These are phyloP conservation scores for Ceratosolen solmsi DNA, from an alignment of 1,140 invertebrate species.

Conservation along the genomic window DNA sequence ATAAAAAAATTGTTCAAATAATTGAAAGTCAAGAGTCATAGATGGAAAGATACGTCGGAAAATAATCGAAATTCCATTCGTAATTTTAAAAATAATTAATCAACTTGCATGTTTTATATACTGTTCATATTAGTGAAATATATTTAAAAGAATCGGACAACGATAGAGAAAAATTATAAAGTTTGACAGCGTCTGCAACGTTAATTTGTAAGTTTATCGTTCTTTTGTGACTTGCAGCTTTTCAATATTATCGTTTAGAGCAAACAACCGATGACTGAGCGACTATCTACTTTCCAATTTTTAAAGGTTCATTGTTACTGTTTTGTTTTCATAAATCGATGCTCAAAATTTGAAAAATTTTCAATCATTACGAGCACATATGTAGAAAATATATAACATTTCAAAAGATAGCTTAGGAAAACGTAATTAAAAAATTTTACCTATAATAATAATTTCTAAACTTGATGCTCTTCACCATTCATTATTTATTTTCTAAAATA, in stretches of 20 bases:
- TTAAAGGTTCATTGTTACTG: conserved; percentile 8
- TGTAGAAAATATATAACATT: background rate
- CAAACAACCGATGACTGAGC: conserved; percentile 43
- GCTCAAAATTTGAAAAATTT: conserved; percentile 1
- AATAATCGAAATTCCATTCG: conserved; percentile 40
- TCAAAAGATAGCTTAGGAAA: background rate
- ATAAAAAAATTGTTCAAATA: background rate
- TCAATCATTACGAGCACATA: background rate
- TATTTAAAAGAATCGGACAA: conserved; percentile 28
- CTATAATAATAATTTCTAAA: too few species aligned
- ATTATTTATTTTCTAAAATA: too few species aligned
- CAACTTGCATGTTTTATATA: conserved; percentile 29
- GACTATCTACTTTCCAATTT: conserved; percentile 28
- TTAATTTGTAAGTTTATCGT: conserved; percentile 33
- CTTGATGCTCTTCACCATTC: too few species aligned
- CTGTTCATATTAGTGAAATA: conserved; percentile 25
- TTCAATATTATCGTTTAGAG: conserved; percentile 27
- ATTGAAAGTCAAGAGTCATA: conserved; percentile 44
- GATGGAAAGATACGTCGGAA: conserved; percentile 42
- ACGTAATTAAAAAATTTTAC: background rate
- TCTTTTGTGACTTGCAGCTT: conserved; percentile 49
- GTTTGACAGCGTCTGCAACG: conserved; percentile 48
- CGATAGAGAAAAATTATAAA: conserved; percentile 49
- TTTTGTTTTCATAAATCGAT: conserved; percentile 31
- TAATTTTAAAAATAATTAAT: conserved; percentile 35